A percentile compares a stretch with the other conserved stretches of the same genome.
These are phyloP conservation scores for Neelides sp. DNA, from an alignment of 1,140 invertebrate genomes.

Conservation along the genomic window DNA sequence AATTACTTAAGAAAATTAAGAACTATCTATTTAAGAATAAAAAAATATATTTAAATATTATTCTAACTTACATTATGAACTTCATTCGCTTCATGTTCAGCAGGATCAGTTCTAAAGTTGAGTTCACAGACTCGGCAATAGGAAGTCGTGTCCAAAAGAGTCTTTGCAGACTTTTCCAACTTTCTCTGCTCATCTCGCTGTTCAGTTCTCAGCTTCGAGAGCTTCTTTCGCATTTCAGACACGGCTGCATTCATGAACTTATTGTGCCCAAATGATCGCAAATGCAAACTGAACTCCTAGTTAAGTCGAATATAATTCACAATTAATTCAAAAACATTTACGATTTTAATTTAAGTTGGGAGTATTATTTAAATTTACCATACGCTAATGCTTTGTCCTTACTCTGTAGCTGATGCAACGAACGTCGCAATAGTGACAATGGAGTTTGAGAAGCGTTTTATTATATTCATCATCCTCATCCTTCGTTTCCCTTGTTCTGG, in stretches of 20 bases:
- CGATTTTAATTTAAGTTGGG: neutral
- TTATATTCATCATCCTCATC: neutral
- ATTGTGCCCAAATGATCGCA: constrained; percentile 17
- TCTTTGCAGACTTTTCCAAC: constrained; percentile 24
- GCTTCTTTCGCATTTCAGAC: constrained; percentile 20
- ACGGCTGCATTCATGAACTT: constrained; percentile 18
- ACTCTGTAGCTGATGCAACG: constrained; percentile 25
- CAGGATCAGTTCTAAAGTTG: constrained; percentile 28
- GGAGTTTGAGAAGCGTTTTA: constrained; percentile 22
- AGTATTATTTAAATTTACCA: neutral
- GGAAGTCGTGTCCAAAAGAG: constrained; percentile 24
- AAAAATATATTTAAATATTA: neutral
- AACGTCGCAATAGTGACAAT: constrained; percentile 25
- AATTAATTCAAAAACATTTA: neutral
- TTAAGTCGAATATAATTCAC: neutral
- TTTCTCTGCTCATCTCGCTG: constrained; percentile 25
- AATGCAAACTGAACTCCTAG: constrained; percentile 26
- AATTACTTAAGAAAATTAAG: neutral
- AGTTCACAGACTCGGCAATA: constrained; percentile 30
- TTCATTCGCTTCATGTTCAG: constrained; percentile 27
- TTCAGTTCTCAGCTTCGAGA: constrained; percentile 10
- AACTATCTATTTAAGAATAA: neutral
- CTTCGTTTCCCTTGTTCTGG: neutral
- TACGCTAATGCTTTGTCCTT: neutral
- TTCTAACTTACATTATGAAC: constrained; percentile 25